phyloP scores from a whole-genome alignment of 2,113 vertebrate genomes.

The Mustelus asterias region DNA sequence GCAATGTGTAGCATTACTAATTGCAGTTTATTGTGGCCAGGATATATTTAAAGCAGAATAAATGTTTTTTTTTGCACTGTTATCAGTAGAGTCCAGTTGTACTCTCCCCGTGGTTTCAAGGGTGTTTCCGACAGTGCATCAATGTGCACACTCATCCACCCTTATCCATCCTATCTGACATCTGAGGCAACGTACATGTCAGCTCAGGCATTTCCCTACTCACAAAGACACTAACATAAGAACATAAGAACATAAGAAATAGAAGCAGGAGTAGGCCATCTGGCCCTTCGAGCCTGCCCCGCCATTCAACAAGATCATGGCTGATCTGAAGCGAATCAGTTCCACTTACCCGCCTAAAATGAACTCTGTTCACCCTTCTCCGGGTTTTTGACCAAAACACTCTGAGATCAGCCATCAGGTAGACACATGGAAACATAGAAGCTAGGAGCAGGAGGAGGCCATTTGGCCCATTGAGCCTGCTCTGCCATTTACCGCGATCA shows the following conservation, averaged over 20 bases:
- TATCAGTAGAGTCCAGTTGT: neutral
- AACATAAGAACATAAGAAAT: too few relatives aligned
- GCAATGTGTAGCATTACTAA: neutral
- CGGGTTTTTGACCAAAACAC: neutral
- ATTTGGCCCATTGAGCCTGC: too few relatives aligned
- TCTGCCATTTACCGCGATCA: too few relatives aligned
- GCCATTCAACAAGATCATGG: too few relatives aligned
- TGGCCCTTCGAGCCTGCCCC: too few relatives aligned
- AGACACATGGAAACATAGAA: neutral
- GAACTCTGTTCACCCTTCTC: neutral
- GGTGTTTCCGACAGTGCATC: neutral
- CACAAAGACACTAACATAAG: neutral
- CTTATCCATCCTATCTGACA: neutral
- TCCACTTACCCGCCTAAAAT: too few relatives aligned
- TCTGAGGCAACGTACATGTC: neutral
- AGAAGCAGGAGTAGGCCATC: too few relatives aligned
- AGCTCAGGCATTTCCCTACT: neutral
- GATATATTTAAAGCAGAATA: neutral
- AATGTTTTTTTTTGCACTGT: neutral
- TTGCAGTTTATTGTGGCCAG: neutral
- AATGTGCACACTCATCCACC: neutral
- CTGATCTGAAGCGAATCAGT: too few relatives aligned
- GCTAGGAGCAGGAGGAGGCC: too few relatives aligned
- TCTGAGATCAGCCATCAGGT: neutral
- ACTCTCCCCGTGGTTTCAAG: neutral